Evolutionary conservation across 2,113 vertebrate species (phyloP), one percentile per base, ranked within the genome.

Genomic region (Lophochroa leadbeateri): DNA sequence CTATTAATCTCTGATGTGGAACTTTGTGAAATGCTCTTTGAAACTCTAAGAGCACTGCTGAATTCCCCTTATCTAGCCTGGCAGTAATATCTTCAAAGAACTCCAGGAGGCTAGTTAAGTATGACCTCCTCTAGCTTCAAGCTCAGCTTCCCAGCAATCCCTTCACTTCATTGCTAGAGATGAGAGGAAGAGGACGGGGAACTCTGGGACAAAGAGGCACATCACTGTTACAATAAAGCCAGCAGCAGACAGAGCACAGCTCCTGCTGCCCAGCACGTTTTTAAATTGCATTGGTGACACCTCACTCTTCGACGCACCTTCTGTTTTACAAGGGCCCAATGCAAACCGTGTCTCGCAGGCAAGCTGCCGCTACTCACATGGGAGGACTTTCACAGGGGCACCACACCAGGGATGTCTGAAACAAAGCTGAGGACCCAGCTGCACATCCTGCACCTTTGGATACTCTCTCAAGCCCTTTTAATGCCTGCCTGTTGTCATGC

Each of bases 21-120:
- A 97, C 90, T 94, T 93, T 97, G 95, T 86, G 87, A 94, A 97
- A 96, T 67, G 85, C 83, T 96, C 97, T 98, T 97, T 97, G 92
- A 97, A 97, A 97, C 92, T 92, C 97, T 86, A 94, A 97, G 95
- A 87, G 24, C 82, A 88, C 92, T 71, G 64, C 94, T 61, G 82
- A 92, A 87, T 96, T 97, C 96, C 93, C 96, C 97, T 98, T 96
- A 98, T 97, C 97, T 97, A 83, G 90, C 93, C 84, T 86, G 88
- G 97, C 94, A 96, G 93, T 71, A 65, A 94, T 95, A 95, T 96
- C 97, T 97, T 98, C 97, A 98, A 98, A 98, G 95, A 97, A 79
- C 96, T 97, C 97, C 93, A 63, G 65, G 79, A 93, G 95, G 96
- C 96, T 97, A 97, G 97, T 98, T 97, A 97, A 96, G 96, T 97